These are phyloP conservation scores for Mesocentrotus franciscanus DNA, from an alignment of 53 echinoderm and acorn worm species.

Conservation along the genomic window DNA sequence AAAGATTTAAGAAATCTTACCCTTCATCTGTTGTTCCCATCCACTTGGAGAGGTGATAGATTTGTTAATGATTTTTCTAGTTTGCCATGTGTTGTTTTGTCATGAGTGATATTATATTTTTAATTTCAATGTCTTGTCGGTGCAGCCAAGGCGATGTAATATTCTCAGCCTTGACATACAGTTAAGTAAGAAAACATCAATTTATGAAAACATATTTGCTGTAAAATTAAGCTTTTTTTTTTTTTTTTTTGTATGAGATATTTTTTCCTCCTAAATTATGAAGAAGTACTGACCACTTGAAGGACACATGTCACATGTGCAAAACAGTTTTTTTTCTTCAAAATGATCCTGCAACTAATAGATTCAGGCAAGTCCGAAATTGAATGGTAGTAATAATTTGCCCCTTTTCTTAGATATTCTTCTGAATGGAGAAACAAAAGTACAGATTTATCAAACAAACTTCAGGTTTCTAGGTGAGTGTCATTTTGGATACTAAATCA, in stretches of 20 bases:
- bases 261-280: background rate
- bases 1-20: background rate
- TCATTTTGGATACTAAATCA: background rate
- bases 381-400: background rate
- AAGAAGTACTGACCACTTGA: background rate
- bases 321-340: background rate
- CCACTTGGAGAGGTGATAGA: background rate
- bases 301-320: background rate
- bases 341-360: background rate
- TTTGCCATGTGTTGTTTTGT: constrained; percentile 4
- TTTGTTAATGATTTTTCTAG: background rate
- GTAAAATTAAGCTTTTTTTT: background rate
- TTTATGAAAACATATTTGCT: background rate
- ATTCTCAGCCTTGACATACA: background rate
- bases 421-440: background rate
- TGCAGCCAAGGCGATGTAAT: background rate
- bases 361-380: too few species aligned
- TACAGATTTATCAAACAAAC: background rate
- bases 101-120: background rate
- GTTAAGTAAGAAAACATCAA: background rate
- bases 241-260: background rate
- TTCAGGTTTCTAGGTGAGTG: background rate
- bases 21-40: constrained; percentile 12
- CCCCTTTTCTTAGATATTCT: background rate
- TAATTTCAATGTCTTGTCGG: background rate